Conservation (phyloP, 1,140 invertebrate genomes). For the Eurosta solidaginis region DNA sequence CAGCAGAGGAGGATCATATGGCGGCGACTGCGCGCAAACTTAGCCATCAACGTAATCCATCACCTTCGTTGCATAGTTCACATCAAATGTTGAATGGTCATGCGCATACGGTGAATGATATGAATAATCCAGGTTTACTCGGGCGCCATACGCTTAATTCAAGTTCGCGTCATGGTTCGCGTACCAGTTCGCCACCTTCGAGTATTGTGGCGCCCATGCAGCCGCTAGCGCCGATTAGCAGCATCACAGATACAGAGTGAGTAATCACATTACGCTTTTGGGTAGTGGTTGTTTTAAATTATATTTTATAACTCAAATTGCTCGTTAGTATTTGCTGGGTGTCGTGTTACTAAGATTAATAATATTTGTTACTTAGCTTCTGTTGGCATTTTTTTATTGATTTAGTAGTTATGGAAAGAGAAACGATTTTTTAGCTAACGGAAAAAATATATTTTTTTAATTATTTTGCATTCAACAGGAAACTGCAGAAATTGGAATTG, state of each 20-base stretch:
- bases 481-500: no score
- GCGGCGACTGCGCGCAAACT: constrained; percentile 62
- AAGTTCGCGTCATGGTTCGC: constrained; percentile 56
- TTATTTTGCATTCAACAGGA: not conserved
- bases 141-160: constrained; percentile 59
- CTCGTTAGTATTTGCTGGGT: not conserved
- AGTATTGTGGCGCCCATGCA: constrained; percentile 60
- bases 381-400: not conserved
- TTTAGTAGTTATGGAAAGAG: not conserved
- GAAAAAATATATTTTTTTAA: not conserved
- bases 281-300: not conserved
- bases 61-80: constrained; percentile 52
- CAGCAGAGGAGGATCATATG: constrained; percentile 65
- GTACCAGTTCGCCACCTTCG: constrained; percentile 51
- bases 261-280: constrained; percentile 42
- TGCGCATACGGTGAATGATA: constrained; percentile 60
- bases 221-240: constrained; percentile 64
- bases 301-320: not conserved
- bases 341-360: not conserved
- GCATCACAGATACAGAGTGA: constrained; percentile 68
- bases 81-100: constrained; percentile 42
- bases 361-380: not conserved
- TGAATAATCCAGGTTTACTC: constrained; percentile 62
- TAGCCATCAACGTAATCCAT: constrained; percentile 42
- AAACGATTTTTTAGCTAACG: not conserved